phyloP scores from a whole-genome alignment of 2,797 vertebrate genomes.

The Sebastes oblongus region DNA sequence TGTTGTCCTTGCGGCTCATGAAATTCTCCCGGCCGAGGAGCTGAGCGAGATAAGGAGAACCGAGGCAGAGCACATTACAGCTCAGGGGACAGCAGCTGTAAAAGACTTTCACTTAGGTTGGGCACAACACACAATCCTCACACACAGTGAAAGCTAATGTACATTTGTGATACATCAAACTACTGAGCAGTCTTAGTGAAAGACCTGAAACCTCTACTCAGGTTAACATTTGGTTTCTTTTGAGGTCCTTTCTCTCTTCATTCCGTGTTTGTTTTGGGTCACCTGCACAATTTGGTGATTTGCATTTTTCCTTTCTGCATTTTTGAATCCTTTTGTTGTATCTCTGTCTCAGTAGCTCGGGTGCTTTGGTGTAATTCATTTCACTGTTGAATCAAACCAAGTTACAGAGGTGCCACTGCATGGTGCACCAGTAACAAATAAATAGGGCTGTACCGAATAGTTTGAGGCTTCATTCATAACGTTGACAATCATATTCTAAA shows the following conservation, averaged over 20 bases:
- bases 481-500: too few relatives aligned
- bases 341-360: background rate
- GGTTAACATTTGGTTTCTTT: background rate
- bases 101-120: background rate
- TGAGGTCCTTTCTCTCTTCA: background rate
- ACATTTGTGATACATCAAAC: background rate
- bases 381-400: background rate
- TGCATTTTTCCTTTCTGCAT: background rate
- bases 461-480: too few relatives aligned
- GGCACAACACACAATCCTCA: background rate
- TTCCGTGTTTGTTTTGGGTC: background rate
- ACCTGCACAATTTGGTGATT: background rate
- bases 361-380: background rate
- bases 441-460: background rate
- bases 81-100: slow-evolving; percentile 12
- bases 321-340: background rate
- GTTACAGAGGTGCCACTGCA: background rate
- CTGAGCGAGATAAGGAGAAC: slow-evolving; percentile 22
- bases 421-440: background rate
- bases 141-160: background rate
- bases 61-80: slow-evolving; percentile 4
- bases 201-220: background rate
- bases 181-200: background rate
- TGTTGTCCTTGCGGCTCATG: slow-evolving; percentile 3
- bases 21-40: slow-evolving; percentile 9